Evolutionary conservation across 1,140 invertebrate species (phyloP).

Genomic region (Calephelis virginiensis): DNA sequence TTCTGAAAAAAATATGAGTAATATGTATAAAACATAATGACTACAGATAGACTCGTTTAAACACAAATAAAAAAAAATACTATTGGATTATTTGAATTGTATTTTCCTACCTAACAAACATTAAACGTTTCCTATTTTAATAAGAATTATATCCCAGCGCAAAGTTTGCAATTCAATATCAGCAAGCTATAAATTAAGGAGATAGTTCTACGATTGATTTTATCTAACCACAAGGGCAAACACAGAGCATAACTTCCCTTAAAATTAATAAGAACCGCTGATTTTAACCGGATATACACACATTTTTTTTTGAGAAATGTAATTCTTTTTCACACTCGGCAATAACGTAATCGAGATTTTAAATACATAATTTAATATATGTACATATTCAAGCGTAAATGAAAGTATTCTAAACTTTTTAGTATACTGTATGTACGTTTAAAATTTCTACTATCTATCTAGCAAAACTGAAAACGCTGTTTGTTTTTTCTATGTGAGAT

Average conservation of each 20-base stretch:
- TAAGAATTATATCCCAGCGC: constrained; percentile 7
- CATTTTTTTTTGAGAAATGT: neutral
- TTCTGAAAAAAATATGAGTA: too few species aligned
- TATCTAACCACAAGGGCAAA: constrained; percentile 24
- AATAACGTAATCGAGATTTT: neutral
- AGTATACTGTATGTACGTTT: too few species aligned
- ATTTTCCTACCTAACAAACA: neutral
- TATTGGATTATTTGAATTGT: too few species aligned
- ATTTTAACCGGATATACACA: constrained; percentile 9
- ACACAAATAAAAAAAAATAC: too few species aligned
- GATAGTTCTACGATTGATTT: constrained; percentile 28
- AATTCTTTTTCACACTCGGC: constrained; percentile 43
- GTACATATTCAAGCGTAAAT: too few species aligned
- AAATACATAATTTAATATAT: too few species aligned
- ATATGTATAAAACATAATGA: too few species aligned
- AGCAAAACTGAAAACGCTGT: too few species aligned
- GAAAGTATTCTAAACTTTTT: too few species aligned
- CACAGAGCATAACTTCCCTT: constrained; percentile 31
- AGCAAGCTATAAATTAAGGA: constrained; percentile 21
- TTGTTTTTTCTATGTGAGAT: too few species aligned
- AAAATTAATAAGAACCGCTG: constrained; percentile 37
- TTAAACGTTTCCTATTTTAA: neutral
- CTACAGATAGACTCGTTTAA: too few species aligned
- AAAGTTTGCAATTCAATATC: constrained; percentile 23
- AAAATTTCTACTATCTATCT: too few species aligned